These are phyloP conservation scores for Nomia melanderi DNA, from an alignment of 1,140 invertebrate genomes.

Conservation along the genomic window DNA sequence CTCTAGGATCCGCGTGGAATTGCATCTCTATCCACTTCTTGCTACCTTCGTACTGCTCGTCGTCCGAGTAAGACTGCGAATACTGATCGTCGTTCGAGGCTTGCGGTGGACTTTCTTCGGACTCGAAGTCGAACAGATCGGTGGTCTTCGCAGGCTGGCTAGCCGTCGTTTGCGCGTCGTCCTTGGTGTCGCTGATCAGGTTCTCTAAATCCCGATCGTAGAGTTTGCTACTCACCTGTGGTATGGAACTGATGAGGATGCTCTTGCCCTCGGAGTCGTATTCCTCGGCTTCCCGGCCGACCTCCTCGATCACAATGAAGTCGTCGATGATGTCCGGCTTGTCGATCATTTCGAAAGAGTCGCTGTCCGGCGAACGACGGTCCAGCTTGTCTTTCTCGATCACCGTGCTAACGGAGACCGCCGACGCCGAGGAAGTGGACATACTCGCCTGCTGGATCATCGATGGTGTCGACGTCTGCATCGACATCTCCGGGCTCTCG, in stretches of 20 bases:
- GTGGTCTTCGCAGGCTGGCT: conserved; percentile 71
- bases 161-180: conserved; percentile 60
- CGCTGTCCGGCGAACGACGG: conserved; percentile 88
- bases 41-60: conserved; percentile 86
- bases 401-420: conserved; percentile 77
- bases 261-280: conserved; percentile 90
- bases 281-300: conserved; percentile 90
- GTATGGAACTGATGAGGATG: conserved; percentile 82
- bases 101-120: conserved; percentile 87
- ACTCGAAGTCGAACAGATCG: conserved; percentile 87
- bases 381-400: conserved; percentile 82
- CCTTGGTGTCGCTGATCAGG: conserved; percentile 77
- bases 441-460: conserved; percentile 75
- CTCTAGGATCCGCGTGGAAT: conserved; percentile 86
- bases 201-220: conserved; percentile 89
- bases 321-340: conserved; percentile 92
- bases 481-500: conserved; percentile 27
- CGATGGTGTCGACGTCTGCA: conserved; percentile 43
- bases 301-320: conserved; percentile 93
- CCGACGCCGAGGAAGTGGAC: conserved; percentile 78
- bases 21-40: conserved; percentile 95
- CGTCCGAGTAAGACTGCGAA: conserved; percentile 79
- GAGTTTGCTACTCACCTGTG: conserved; percentile 80
- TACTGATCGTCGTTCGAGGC: conserved; percentile 79
- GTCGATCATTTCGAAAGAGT: conserved; percentile 94